Percentiles rank a stretch among this genome's conserved stretches.
phyloP scores from a whole-genome alignment of 2,797 vertebrate genomes.

The Cossypha niveicapilla region DNA sequence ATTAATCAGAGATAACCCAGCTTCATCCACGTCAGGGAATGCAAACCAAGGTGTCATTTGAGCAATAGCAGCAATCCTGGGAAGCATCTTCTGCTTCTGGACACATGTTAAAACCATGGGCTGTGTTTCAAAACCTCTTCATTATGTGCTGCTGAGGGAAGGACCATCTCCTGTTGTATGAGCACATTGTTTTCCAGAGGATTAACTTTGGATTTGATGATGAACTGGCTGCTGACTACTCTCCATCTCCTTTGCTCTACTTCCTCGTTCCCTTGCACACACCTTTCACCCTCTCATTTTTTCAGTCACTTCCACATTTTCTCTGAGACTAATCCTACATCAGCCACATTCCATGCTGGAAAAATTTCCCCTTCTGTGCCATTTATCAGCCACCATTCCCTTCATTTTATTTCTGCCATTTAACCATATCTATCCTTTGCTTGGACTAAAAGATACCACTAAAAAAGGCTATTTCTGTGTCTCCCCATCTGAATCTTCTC shows the following conservation, averaged over 20 bases:
- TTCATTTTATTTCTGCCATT: background rate
- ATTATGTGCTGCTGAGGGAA: background rate
- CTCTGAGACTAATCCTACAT: background rate
- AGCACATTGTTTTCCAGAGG: background rate
- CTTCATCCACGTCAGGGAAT: background rate
- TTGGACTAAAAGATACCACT: background rate
- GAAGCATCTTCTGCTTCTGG: background rate
- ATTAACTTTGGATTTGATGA: background rate
- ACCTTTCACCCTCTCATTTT: background rate
- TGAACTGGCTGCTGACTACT: background rate
- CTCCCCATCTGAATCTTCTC: background rate
- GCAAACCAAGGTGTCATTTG: background rate
- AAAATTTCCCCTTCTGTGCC: background rate
- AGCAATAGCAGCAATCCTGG: background rate
- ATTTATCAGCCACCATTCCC: background rate
- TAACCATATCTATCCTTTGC: background rate
- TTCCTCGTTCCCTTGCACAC: background rate
- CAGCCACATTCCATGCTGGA: background rate
- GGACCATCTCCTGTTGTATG: background rate
- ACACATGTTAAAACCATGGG: background rate
- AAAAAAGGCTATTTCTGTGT: background rate
- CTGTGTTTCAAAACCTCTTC: background rate
- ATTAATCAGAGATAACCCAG: background rate
- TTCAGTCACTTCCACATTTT: background rate
- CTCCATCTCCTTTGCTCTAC: background rate